phyloP scores from a whole-genome alignment of 2,797 vertebrate genomes.

The Myripristis murdjan region DNA sequence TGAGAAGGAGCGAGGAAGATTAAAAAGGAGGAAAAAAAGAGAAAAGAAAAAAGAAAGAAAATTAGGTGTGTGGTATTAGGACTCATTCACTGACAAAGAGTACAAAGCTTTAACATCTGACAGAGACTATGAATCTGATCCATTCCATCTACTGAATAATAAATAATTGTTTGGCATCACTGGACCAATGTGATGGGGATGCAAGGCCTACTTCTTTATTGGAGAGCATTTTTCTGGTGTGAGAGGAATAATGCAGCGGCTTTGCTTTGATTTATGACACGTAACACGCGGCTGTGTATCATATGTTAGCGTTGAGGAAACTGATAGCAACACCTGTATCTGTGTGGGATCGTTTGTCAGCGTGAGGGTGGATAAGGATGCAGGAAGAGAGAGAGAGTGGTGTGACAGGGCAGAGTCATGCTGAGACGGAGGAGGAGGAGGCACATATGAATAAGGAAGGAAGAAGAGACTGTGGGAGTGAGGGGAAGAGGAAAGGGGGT shows the following conservation, averaged over 20 bases:
- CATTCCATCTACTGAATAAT: no score
- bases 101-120: background rate
- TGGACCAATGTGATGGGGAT: background rate
- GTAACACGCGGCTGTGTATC: background rate
- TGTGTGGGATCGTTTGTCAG: slow-evolving; percentile 33
- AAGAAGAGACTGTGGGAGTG: background rate
- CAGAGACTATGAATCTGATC: no score
- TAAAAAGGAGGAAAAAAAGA: slow-evolving; percentile 16
- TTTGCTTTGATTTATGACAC: slow-evolving; percentile 17
- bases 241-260: background rate
- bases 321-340: slow-evolving; percentile 27
- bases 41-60: no score
- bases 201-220: background rate
- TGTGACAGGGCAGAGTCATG: no score
- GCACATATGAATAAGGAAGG: background rate
- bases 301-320: slow-evolving; percentile 22
- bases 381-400: slow-evolving; percentile 19
- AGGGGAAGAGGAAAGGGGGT: slow-evolving; percentile 5
- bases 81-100: slow-evolving; percentile 30
- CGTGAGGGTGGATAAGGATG: background rate
- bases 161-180: background rate
- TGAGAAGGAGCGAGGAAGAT: slow-evolving; percentile 27
- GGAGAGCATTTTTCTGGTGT: background rate
- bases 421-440: background rate
- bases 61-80: slow-evolving; percentile 18